These are phyloP conservation scores for Pipistrellus kuhlii DNA, from an alignment of 2,797 vertebrate species.

Conservation along the genomic window DNA sequence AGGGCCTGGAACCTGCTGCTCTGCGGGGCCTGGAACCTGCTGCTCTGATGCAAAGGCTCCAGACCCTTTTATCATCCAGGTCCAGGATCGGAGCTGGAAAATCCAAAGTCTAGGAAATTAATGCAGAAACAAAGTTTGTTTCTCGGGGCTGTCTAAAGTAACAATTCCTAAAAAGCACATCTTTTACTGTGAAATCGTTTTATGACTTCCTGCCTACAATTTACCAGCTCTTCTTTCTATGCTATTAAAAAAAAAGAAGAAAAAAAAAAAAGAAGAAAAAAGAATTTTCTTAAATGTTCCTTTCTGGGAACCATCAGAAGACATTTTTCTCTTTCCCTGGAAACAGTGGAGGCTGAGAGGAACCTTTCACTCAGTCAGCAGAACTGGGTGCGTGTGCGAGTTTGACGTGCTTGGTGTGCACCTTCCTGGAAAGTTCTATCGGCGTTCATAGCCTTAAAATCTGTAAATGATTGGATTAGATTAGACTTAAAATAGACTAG, in stretches of 20 bases:
- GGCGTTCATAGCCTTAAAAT: conserved; percentile 49
- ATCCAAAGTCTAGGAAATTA: conserved; percentile 52
- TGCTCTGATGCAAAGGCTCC: conserved; percentile 1
- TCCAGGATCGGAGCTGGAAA: conserved; percentile 29
- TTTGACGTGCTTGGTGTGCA: neutral
- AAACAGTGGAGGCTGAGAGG: neutral
- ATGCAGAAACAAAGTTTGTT: conserved; percentile 7
- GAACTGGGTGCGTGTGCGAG: neutral
- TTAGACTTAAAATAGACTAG: conserved; percentile 36
- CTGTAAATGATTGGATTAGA: conserved; percentile 43
- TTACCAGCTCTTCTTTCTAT: conserved; percentile 55
- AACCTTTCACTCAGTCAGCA: conserved; percentile 38
- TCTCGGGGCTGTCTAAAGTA: neutral
- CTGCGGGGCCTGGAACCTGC: no score
- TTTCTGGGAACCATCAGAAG: conserved; percentile 22
- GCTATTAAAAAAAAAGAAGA: neutral
- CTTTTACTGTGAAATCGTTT: conserved; percentile 62
- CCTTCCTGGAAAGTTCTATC: conserved; percentile 52
- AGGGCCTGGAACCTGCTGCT: no score
- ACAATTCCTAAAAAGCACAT: conserved; percentile 31
- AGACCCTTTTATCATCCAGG: neutral
- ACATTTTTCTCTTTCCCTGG: conserved; percentile 52
- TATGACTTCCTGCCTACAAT: conserved; percentile 60
- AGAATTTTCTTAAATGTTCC: conserved; percentile 31
- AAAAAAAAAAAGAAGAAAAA: neutral